Conservation (phyloP, 2,888 invertebrate species). For the Linnaemya tessellans region DNA sequence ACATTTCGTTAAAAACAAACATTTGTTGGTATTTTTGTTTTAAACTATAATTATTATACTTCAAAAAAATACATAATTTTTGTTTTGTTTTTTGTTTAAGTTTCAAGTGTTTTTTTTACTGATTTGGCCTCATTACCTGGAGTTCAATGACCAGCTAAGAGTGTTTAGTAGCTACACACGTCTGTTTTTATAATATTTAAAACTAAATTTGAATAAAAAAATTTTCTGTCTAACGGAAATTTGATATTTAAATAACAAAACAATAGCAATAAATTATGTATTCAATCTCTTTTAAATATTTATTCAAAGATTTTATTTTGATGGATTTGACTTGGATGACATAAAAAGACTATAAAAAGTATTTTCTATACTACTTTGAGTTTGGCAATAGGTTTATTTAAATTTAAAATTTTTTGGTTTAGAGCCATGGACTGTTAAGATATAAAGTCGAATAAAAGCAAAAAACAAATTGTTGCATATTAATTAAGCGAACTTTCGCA, state of each 20-base stretch:
- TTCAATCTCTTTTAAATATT: slow-evolving; percentile 52
- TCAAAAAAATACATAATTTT: not conserved
- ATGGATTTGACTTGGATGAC: slow-evolving; percentile 50
- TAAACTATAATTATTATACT: slow-evolving; percentile 7
- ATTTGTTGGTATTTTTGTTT: slow-evolving; percentile 18
- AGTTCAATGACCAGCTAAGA: slow-evolving; percentile 62
- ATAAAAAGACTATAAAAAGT: slow-evolving; percentile 14
- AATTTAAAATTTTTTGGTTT: slow-evolving; percentile 17
- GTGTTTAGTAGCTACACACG: slow-evolving; percentile 23
- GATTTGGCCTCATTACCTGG: slow-evolving; percentile 63
- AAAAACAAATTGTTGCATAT: not conserved
- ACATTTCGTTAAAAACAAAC: slow-evolving; percentile 35
- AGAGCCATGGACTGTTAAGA: not conserved
- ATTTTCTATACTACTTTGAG: not conserved
- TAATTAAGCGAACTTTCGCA: not conserved
- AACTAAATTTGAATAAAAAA: slow-evolving; percentile 26
- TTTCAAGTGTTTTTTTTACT: slow-evolving; percentile 7
- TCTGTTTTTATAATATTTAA: slow-evolving; percentile 32
- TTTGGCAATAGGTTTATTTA: slow-evolving; percentile 32
- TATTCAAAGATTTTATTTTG: slow-evolving; percentile 51
- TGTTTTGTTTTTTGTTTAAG: not conserved
- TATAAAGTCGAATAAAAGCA: not conserved
- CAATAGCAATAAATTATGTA: slow-evolving; percentile 42
- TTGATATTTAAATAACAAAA: slow-evolving; percentile 39
- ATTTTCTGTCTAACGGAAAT: slow-evolving; percentile 54